Percentiles rank a stretch among this genome's conserved stretches.
Evolutionary conservation across 2,797 vertebrate species (phyloP).

Genomic region (Cercopithecus neglectus): DNA sequence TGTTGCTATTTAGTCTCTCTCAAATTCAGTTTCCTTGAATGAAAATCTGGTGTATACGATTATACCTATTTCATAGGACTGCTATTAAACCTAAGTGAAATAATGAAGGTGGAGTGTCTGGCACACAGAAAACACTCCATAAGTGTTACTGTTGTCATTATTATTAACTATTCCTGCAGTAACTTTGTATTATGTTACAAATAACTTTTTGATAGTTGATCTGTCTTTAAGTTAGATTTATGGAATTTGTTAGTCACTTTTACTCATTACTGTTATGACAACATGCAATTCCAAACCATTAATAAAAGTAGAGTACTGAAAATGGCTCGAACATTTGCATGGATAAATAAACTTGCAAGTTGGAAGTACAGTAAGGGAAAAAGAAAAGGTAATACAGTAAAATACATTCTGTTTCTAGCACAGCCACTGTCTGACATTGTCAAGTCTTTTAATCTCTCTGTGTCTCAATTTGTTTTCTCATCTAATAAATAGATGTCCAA

Average conservation of each 20-base stretch:
- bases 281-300: background rate
- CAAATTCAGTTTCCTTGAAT: background rate
- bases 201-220: constrained; percentile 12
- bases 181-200: background rate
- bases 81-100: constrained; percentile 4
- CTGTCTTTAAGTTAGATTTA: background rate
- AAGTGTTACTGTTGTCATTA: background rate
- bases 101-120: background rate
- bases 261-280: background rate
- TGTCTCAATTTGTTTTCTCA: background rate
- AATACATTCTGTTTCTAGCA: background rate
- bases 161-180: background rate
- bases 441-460: background rate
- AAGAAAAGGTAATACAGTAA: background rate
- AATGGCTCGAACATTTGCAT: background rate
- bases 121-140: background rate
- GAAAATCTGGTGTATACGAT: background rate
- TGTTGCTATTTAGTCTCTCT: background rate
- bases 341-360: background rate
- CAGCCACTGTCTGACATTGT: background rate
- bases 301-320: background rate
- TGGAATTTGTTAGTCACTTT: background rate
- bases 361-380: background rate
- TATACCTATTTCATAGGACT: background rate
- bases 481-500: background rate